phyloP scores from a whole-genome alignment of 2,113 vertebrate species.

The Chitala chitala region DNA sequence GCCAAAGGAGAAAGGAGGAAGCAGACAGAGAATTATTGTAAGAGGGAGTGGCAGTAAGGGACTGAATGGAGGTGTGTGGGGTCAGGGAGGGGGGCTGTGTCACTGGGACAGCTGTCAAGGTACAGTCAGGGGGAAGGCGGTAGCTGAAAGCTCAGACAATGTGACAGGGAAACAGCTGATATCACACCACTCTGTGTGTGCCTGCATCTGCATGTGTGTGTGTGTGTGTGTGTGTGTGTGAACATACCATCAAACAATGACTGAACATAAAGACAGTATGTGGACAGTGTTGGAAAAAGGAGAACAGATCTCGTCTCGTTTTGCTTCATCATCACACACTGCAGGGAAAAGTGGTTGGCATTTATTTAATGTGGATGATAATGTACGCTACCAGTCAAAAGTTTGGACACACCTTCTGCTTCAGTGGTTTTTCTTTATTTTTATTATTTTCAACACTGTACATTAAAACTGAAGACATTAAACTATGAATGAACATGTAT shows the following conservation, averaged over 20 bases:
- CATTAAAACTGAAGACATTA: too few species aligned
- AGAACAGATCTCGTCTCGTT: too few species aligned
- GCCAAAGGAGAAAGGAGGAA: background rate
- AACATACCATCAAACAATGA: background rate
- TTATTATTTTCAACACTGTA: too few species aligned
- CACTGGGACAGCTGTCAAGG: background rate
- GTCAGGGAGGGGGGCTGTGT: background rate
- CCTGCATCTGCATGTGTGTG: background rate
- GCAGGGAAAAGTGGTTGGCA: too few species aligned
- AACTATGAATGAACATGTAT: too few species aligned
- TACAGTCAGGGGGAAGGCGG: background rate
- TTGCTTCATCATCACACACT: too few species aligned
- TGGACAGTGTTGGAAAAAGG: too few species aligned
- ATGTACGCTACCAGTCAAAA: too few species aligned
- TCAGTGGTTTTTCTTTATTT: too few species aligned
- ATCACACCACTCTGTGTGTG: background rate
- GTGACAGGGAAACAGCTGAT: background rate
- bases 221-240: background rate
- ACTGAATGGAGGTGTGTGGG: too few species aligned
- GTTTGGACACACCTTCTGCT: too few species aligned
- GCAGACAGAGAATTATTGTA: background rate
- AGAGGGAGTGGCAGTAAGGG: background rate
- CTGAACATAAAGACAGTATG: background rate
- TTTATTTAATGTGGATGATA: too few species aligned
- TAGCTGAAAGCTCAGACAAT: background rate